phyloP scores from a whole-genome alignment of 35 echinoderm and acorn worm genomes.

The Acanthaster planci region DNA sequence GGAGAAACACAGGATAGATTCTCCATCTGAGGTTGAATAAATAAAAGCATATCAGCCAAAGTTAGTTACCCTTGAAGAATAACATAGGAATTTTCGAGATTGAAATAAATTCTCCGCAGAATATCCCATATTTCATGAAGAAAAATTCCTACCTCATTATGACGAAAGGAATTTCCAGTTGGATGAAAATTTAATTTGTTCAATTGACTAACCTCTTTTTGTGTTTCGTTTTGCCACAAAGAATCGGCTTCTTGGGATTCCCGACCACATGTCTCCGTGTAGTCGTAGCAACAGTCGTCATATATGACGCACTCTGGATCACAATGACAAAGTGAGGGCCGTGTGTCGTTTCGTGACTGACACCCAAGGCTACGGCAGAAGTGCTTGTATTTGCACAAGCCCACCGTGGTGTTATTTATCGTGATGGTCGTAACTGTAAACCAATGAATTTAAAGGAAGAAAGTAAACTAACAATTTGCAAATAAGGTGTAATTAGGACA shows the following conservation, averaged over 20 bases:
- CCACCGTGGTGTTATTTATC: not conserved
- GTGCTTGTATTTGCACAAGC: not conserved
- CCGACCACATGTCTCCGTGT: not conserved
- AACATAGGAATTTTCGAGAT: not conserved
- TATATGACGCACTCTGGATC: not conserved
- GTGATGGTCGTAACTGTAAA: not conserved
- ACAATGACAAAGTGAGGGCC: not conserved
- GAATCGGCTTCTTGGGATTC: not conserved
- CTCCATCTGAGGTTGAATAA: not conserved
- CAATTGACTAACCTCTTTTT: not conserved
- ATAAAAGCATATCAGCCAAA: not conserved
- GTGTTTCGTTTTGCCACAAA: not conserved
- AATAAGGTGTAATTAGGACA: no score
- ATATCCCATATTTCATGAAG: not conserved
- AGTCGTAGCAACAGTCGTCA: slow-evolving; percentile 14
- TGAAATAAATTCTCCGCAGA: not conserved
- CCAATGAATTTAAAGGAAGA: not conserved
- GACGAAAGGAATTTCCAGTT: no score
- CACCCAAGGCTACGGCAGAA: slow-evolving; percentile 9
- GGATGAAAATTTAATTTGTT: not conserved
- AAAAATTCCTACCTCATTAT: not conserved
- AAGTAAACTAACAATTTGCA: no score
- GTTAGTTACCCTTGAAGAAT: not conserved
- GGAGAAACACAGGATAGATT: not conserved
- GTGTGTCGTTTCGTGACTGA: not conserved